phyloP scores from a whole-genome alignment of 2,113 vertebrate species.

The Hippocampus zosterae region DNA sequence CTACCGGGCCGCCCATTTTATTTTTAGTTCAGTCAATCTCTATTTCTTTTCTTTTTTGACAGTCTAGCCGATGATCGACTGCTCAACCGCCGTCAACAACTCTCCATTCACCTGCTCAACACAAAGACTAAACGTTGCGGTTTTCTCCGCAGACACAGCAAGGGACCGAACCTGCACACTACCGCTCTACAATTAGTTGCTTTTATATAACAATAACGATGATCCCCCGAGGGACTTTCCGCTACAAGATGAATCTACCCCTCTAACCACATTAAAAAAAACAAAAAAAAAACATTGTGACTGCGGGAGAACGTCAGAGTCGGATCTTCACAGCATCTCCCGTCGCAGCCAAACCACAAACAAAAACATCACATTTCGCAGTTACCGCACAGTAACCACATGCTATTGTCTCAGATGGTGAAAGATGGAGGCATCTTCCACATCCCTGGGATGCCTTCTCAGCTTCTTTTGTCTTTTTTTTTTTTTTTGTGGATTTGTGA shows the following conservation, averaged over 20 bases:
- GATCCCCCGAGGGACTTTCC: conserved; percentile 46
- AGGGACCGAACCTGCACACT: conserved; percentile 46
- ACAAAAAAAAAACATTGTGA: not conserved
- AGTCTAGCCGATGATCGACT: not conserved
- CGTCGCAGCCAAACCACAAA: conserved; percentile 29
- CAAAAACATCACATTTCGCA: conserved; percentile 17
- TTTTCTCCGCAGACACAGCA: conserved; percentile 41
- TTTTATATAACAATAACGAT: conserved; percentile 50
- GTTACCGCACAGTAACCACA: not conserved
- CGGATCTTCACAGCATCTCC: not conserved
- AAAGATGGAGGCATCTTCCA: not conserved
- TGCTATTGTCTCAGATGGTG: conserved; percentile 12
- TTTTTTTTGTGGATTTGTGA: conserved; percentile 13
- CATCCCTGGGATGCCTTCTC: not conserved
- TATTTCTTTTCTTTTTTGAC: not conserved
- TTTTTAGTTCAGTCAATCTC: conserved; percentile 34
- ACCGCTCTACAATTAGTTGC: conserved; percentile 66
- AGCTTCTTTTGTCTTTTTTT: not conserved
- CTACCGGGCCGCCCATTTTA: no score
- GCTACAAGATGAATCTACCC: conserved; percentile 53
- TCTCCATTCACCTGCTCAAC: conserved; percentile 34
- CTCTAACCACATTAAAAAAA: conserved; percentile 46
- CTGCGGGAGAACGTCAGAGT: not conserved
- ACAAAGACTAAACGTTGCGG: conserved; percentile 65
- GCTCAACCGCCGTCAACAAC: conserved; percentile 30